Conservation (phyloP, 2,113 vertebrate species). For the Ifrita kowaldi region DNA sequence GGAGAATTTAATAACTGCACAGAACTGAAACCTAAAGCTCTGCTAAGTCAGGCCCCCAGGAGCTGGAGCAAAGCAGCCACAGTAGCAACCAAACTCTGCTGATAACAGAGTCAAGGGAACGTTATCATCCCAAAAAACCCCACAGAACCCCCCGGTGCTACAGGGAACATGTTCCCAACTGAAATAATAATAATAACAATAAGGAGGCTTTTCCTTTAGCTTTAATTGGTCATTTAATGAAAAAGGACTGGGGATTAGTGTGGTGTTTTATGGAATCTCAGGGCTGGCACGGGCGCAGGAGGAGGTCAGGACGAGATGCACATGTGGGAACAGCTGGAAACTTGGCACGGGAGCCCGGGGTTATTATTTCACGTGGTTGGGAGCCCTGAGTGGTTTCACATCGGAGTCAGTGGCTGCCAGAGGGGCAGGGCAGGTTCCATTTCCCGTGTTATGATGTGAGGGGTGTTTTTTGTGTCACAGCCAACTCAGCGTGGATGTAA, state of each 20-base stretch:
- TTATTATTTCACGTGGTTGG: conserved; percentile 18
- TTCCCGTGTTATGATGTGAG: rapidly evolving
- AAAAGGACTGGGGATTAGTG: conserved; percentile 45
- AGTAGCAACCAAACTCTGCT: background rate
- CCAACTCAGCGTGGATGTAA: rapidly evolving
- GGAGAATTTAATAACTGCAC: background rate
- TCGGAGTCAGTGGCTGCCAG: background rate
- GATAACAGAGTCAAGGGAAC: background rate
- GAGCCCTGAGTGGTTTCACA: background rate
- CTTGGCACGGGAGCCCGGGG: background rate
- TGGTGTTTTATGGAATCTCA: conserved; percentile 35
- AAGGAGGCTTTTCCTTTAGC: conserved; percentile 15
- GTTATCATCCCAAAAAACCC: background rate
- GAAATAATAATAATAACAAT: conserved; percentile 27
- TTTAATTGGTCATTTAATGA: conserved; percentile 63
- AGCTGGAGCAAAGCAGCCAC: background rate
- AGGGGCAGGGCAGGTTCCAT: background rate
- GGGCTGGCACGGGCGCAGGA: conserved; percentile 24
- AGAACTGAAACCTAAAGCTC: background rate
- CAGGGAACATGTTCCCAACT: conserved; percentile 14
- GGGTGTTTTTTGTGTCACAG: background rate
- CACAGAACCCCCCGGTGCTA: background rate
- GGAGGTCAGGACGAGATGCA: conserved; percentile 34
- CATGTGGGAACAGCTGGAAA: conserved; percentile 66
- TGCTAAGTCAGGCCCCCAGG: background rate